Evolutionary conservation across 2,113 vertebrate genomes (phyloP).

Genomic region (Pedionomus torquatus): DNA sequence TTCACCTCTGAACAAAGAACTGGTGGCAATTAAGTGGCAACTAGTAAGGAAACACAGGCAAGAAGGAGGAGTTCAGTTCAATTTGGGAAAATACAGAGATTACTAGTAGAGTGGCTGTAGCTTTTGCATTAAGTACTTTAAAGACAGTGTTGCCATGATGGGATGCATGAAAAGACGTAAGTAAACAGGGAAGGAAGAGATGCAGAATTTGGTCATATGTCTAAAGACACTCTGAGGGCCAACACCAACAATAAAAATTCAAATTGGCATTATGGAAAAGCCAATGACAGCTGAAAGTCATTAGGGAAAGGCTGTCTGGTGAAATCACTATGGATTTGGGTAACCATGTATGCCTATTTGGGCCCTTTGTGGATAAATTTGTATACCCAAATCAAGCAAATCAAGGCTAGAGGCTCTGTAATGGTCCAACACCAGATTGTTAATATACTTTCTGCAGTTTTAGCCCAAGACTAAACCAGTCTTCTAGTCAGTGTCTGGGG

Average conservation of each 20-base stretch:
- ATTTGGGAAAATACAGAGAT: background rate
- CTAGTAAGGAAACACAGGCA: background rate
- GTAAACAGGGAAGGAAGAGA: background rate
- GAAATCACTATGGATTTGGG: background rate
- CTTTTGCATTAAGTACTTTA: background rate
- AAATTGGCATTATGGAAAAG: background rate
- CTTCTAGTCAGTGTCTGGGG: background rate
- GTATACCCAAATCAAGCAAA: background rate
- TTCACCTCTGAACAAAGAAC: background rate
- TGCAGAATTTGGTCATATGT: background rate
- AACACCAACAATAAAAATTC: background rate
- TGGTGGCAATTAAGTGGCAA: background rate
- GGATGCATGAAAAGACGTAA: background rate
- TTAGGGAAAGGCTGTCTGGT: background rate
- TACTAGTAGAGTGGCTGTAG: background rate
- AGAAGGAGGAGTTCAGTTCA: background rate
- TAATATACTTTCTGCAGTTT: background rate
- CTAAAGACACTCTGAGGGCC: background rate
- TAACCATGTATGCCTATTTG: background rate
- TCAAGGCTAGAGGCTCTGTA: background rate
- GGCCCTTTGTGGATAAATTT: background rate
- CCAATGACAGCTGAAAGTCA: background rate
- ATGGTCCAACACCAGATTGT: background rate
- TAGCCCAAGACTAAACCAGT: background rate
- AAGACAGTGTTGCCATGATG: rapidly evolving